phyloP scores from a whole-genome alignment of 1,140 invertebrate species.

The Mizuhopecten yessoensis region DNA sequence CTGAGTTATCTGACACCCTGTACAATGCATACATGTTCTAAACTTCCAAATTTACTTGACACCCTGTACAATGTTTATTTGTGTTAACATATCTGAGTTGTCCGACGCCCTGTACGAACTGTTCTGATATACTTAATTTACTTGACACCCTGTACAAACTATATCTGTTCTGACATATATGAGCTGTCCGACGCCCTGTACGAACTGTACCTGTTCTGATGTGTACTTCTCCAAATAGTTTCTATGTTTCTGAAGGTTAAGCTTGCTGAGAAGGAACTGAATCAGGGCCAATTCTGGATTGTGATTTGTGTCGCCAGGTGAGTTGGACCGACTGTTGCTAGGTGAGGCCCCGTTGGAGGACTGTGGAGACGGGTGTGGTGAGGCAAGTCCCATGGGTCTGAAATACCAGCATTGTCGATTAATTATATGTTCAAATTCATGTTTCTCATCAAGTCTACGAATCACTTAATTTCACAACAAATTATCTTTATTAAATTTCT shows the following conservation, averaged over 20 bases:
- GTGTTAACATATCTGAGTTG: too few relatives aligned
- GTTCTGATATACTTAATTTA: too few relatives aligned
- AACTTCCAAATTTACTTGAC: too few relatives aligned
- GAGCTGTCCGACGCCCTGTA: not conserved
- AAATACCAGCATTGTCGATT: not conserved
- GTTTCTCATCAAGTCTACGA: not conserved
- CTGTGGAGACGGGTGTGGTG: slow-evolving; percentile 43
- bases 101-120: too few relatives aligned
- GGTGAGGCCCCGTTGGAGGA: slow-evolving; percentile 44
- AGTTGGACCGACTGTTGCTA: slow-evolving; percentile 45
- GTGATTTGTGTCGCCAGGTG: slow-evolving; percentile 46
- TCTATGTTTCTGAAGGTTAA: slow-evolving; percentile 45
- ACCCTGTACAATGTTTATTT: too few relatives aligned
- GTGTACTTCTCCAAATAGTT: slow-evolving; percentile 41
- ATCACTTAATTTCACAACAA: too few relatives aligned
- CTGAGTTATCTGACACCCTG: too few relatives aligned
- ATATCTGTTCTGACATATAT: not conserved
- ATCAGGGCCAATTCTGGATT: slow-evolving; percentile 36
- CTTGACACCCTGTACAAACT: not conserved
- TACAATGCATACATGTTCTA: too few relatives aligned
- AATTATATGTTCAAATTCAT: not conserved
- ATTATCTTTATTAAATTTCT: too few relatives aligned
- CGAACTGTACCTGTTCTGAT: slow-evolving; percentile 24
- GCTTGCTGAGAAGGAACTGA: slow-evolving; percentile 13
- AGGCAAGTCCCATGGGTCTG: not conserved